Conservation (phyloP, 2,888 invertebrate genomes). For the Dynastes tityus region DNA sequence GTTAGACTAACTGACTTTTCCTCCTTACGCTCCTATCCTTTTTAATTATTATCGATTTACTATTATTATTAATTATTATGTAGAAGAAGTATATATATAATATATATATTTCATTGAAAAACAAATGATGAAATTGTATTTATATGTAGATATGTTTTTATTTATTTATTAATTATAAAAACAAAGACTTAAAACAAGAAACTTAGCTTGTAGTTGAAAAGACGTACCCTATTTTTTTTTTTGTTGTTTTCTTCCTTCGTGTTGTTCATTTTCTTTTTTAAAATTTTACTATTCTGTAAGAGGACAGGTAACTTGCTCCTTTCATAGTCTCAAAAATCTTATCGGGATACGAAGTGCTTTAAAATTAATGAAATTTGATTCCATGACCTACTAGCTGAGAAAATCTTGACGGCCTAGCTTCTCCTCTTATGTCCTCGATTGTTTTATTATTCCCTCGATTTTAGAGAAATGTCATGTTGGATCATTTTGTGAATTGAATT, state of each 20-base stretch:
- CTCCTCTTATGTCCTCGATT: too few species aligned
- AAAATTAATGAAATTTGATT: too few species aligned
- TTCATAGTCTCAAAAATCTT: too few species aligned
- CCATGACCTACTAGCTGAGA: too few species aligned
- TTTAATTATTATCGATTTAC: slow-evolving; percentile 13
- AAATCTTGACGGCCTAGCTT: too few species aligned
- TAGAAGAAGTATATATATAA: slow-evolving; percentile 9
- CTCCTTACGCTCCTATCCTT: slow-evolving; percentile 6
- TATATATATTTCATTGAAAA: slow-evolving; percentile 8
- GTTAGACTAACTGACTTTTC: slow-evolving; percentile 33
- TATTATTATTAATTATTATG: neutral
- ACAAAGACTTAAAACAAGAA: slow-evolving; percentile 53
- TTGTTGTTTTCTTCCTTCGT: neutral
- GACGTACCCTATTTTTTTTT: slow-evolving; percentile 30
- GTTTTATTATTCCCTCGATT: too few species aligned
- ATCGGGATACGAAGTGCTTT: too few species aligned
- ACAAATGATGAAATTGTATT: slow-evolving; percentile 46
- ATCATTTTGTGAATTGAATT: too few species aligned
- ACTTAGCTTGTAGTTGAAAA: slow-evolving; percentile 50
- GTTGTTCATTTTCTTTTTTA: neutral
- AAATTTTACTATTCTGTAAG: neutral
- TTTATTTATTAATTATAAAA: slow-evolving; percentile 54
- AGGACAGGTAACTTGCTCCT: neutral
- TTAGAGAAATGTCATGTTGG: too few species aligned
- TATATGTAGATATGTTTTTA: slow-evolving; percentile 56